phyloP scores from a whole-genome alignment of 2,888 invertebrate species.

The Helleia helle region DNA sequence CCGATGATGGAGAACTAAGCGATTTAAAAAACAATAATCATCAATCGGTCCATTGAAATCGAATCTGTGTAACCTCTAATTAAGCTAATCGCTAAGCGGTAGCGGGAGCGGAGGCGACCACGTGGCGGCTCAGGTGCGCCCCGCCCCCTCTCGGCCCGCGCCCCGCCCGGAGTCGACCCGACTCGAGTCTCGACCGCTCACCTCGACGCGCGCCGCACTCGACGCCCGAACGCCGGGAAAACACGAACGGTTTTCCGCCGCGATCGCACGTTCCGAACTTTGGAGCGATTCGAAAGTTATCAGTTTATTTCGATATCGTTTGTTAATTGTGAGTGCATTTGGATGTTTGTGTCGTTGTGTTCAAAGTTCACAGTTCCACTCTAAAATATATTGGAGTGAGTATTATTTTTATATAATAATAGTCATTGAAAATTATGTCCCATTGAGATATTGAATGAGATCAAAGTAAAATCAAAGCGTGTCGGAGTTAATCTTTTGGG shows the following conservation, averaged over 20 bases:
- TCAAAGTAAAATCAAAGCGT: slow-evolving; percentile 56
- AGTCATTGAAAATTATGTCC: slow-evolving; percentile 4
- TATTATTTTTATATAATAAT: slow-evolving; percentile 28
- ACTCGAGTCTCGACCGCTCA: slow-evolving; percentile 30
- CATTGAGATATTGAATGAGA: slow-evolving; percentile 15
- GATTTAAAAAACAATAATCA: slow-evolving; percentile 15
- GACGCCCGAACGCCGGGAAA: slow-evolving; percentile 70
- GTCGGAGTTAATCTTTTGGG: slow-evolving; percentile 58
- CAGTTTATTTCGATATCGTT: slow-evolving; percentile 18
- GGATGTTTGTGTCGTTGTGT: slow-evolving; percentile 55
- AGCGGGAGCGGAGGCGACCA: slow-evolving; percentile 40
- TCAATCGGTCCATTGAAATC: slow-evolving; percentile 22
- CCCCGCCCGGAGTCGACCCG: slow-evolving; percentile 44
- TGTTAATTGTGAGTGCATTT: slow-evolving; percentile 28
- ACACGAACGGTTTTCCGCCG: slow-evolving; percentile 66
- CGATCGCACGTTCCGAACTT: slow-evolving; percentile 45
- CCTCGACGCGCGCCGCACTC: slow-evolving; percentile 63
- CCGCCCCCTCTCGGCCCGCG: slow-evolving; percentile 47
- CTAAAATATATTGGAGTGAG: slow-evolving; percentile 46
- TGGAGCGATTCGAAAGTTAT: slow-evolving; percentile 35
- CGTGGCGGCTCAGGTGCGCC: slow-evolving; percentile 64
- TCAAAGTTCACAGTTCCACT: slow-evolving; percentile 26
- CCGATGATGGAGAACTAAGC: slow-evolving; percentile 4
- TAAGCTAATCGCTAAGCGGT: slow-evolving; percentile 5
- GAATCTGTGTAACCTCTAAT: slow-evolving; percentile 10